Conservation (phyloP, 2,113 vertebrate species). For the Camelus bactrianus region DNA sequence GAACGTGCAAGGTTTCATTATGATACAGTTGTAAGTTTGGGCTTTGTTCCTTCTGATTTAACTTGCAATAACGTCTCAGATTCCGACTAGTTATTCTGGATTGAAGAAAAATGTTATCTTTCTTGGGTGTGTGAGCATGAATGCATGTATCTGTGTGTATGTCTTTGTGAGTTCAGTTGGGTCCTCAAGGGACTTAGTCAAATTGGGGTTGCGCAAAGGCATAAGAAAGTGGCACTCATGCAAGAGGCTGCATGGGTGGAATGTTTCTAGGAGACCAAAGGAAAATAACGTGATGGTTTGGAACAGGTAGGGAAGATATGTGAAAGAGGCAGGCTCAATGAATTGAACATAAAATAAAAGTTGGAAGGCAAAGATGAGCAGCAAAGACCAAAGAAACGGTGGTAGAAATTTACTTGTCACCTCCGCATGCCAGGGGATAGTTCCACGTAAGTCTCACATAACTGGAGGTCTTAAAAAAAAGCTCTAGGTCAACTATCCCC, state of each 20-base stretch:
- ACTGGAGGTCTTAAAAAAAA: not conserved
- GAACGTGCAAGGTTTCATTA: not conserved
- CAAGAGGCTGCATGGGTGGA: not conserved
- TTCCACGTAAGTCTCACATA: not conserved
- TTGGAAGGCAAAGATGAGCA: not conserved
- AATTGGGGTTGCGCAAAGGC: not conserved
- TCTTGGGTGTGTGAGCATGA: not conserved
- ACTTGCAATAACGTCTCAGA: not conserved
- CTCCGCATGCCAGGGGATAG: not conserved
- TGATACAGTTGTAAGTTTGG: not conserved
- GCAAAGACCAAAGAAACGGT: not conserved
- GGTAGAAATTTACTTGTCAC: not conserved
- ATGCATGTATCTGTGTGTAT: not conserved
- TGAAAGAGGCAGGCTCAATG: not conserved
- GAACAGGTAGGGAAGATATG: not conserved
- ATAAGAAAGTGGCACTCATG: not conserved
- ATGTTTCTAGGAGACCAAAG: not conserved
- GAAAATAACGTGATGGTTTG: not conserved
- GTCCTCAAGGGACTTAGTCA: not conserved
- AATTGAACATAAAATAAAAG: not conserved
- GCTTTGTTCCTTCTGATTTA: conserved; percentile 40
- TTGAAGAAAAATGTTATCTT: not conserved
- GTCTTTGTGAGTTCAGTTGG: not conserved
- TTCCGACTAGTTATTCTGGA: not conserved
- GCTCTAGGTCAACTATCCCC: not conserved